These are phyloP conservation scores for Xestobium rufovillosum DNA, from an alignment of 2,888 invertebrate species.

Conservation along the genomic window DNA sequence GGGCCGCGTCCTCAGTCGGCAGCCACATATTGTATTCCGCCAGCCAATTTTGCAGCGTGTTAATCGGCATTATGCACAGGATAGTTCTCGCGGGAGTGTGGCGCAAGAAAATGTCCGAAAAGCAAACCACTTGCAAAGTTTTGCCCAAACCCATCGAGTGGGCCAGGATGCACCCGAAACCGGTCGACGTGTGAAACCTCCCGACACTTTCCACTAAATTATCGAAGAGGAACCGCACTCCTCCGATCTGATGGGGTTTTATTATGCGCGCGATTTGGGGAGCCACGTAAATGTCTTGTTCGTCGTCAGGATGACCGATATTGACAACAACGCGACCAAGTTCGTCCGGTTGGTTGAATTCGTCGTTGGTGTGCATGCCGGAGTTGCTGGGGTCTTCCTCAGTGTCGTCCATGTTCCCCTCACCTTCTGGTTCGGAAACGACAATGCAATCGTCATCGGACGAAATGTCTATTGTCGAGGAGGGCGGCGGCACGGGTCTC, in stretches of 20 bases:
- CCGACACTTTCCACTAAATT: constrained; percentile 92
- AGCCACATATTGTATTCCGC: constrained; percentile 98
- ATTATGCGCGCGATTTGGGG: constrained; percentile 85
- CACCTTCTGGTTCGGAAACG: constrained; percentile 73
- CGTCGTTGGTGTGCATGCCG: constrained; percentile 87
- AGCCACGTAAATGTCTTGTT: constrained; percentile 85
- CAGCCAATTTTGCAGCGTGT: constrained; percentile 96
- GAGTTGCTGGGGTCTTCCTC: constrained; percentile 87
- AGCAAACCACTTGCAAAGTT: constrained; percentile 88
- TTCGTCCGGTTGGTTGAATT: constrained; percentile 84
- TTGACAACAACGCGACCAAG: constrained; percentile 89
- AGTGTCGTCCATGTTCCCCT: constrained; percentile 69
- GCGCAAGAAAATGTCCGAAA: constrained; percentile 91
- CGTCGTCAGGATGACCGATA: constrained; percentile 82
- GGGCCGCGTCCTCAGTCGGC: constrained; percentile 55
- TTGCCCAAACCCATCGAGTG: constrained; percentile 99
- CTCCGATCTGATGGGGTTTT: constrained; percentile 86
- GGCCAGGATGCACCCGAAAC: constrained; percentile 96
- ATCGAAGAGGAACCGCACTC: constrained; percentile 81
- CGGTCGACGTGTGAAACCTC: constrained; percentile 77
- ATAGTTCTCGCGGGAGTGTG: constrained; percentile 84
- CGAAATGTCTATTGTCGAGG: constrained; percentile 69
- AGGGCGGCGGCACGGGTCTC: constrained; percentile 45
- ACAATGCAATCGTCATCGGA: constrained; percentile 83
- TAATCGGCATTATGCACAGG: constrained; percentile 96